These are phyloP conservation scores for Acipenser ruthenus DNA, from an alignment of 2,797 vertebrate species.

Conservation along the genomic window DNA sequence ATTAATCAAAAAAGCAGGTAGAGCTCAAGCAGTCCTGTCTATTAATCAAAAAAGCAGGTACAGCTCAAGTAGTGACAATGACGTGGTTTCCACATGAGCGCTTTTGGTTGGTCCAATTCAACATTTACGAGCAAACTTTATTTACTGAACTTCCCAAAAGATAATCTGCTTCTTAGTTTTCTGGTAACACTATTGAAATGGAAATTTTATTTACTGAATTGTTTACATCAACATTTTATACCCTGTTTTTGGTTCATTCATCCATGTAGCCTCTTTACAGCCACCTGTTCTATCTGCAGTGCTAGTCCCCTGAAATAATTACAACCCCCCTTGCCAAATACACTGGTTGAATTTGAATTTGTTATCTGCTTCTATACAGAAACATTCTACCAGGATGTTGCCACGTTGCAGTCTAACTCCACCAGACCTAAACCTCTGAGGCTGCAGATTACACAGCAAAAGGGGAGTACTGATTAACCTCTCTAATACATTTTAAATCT, in stretches of 20 bases:
- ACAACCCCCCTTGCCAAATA: slow-evolving; percentile 26
- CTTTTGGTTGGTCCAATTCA: too few species aligned
- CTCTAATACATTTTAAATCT: background rate
- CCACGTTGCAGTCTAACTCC: background rate
- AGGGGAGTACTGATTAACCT: slow-evolving; percentile 7
- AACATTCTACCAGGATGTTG: slow-evolving; percentile 15
- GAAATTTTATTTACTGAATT: background rate
- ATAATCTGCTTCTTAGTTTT: too few species aligned
- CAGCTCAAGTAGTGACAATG: too few species aligned
- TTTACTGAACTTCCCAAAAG: too few species aligned
- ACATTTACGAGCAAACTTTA: too few species aligned
- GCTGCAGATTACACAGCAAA: background rate
- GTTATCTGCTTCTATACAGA: slow-evolving; percentile 23
- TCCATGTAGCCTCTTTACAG: slow-evolving; percentile 26
- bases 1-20: too few species aligned
- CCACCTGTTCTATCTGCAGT: slow-evolving; percentile 34
- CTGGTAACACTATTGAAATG: too few species aligned
- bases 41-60: too few species aligned
- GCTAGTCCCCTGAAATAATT: slow-evolving; percentile 33
- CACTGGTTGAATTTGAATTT: slow-evolving; percentile 33
- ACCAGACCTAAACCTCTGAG: background rate
- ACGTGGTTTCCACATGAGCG: too few species aligned
- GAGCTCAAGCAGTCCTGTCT: too few species aligned
- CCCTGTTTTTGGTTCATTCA: background rate
- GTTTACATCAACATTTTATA: slow-evolving; percentile 2